Percentiles rank a stretch among this genome's conserved stretches.
These are phyloP conservation scores for Bothrops jararaca DNA, from an alignment of 2,113 vertebrate genomes.

Conservation along the genomic window DNA sequence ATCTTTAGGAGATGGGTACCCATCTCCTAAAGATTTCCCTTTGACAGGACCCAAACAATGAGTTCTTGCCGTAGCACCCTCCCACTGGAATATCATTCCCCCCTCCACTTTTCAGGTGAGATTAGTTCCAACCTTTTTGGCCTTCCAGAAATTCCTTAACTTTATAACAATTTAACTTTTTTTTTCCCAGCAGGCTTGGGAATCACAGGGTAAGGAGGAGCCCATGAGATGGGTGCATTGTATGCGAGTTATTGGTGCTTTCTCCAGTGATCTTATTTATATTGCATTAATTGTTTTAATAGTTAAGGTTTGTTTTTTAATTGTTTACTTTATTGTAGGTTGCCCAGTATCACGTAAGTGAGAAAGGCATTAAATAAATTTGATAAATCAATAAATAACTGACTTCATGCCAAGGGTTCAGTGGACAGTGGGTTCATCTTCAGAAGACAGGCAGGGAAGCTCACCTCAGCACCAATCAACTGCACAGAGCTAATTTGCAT, in stretches of 20 bases:
- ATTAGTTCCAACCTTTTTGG: background rate
- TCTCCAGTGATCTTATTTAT: background rate
- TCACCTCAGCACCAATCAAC: background rate
- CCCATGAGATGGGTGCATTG: background rate
- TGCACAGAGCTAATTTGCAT: background rate
- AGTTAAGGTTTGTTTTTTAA: background rate
- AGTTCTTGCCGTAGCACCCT: background rate
- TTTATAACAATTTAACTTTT: background rate
- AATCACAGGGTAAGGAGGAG: background rate
- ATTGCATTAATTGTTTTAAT: background rate
- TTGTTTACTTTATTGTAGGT: background rate
- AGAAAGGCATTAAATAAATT: background rate
- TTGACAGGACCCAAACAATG: background rate
- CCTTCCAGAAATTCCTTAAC: background rate
- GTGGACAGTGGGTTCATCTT: background rate
- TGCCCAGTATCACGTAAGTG: background rate
- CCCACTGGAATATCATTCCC: background rate
- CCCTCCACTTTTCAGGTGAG: background rate
- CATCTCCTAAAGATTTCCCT: background rate
- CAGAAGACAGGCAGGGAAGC: background rate
- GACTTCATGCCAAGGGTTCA: background rate
- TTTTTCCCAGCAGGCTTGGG: background rate
- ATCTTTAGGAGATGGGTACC: background rate
- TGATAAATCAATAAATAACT: background rate
- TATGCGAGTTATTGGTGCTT: background rate